phyloP scores from a whole-genome alignment of 2,888 invertebrate species.

The Hemithea aestivaria region DNA sequence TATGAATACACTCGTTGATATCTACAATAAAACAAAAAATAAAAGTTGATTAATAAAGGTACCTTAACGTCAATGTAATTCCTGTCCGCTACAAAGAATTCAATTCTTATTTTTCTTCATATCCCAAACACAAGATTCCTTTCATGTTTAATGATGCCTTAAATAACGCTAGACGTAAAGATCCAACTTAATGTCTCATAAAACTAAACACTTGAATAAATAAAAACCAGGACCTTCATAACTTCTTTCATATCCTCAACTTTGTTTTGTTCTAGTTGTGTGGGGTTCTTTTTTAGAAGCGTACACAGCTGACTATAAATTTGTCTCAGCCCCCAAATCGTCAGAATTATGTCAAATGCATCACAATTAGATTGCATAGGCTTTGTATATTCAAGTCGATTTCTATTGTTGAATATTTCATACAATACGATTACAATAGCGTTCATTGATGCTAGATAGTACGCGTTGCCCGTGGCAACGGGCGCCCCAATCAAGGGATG shows the following conservation, averaged over 20 bases:
- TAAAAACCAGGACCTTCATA: constrained; percentile 37
- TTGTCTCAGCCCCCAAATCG: constrained; percentile 49
- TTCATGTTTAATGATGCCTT: constrained; percentile 52
- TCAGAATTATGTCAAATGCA: constrained; percentile 59
- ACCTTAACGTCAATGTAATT: constrained; percentile 5
- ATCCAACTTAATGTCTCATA: constrained; percentile 49
- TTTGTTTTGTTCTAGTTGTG: constrained; percentile 32
- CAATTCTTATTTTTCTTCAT: constrained; percentile 12
- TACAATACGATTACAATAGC: constrained; percentile 39
- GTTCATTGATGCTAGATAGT: constrained; percentile 59
- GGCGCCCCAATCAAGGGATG: constrained; percentile 51
- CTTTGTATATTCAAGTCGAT: constrained; percentile 52
- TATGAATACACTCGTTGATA: no score
- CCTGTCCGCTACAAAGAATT: constrained; percentile 3
- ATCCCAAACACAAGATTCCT: constrained; percentile 39
- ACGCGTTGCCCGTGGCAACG: constrained; percentile 60
- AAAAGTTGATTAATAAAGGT: constrained; percentile 22
- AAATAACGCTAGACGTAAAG: constrained; percentile 53
- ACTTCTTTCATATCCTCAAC: constrained; percentile 28
- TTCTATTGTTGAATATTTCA: constrained; percentile 43
- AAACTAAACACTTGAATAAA: constrained; percentile 58
- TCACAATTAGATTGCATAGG: constrained; percentile 48
- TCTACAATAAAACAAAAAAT: no score
- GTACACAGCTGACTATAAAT: constrained; percentile 51
- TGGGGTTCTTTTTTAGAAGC: constrained; percentile 31